phyloP scores from a whole-genome alignment of 2,797 vertebrate species.

The Tragelaphus oryx region DNA sequence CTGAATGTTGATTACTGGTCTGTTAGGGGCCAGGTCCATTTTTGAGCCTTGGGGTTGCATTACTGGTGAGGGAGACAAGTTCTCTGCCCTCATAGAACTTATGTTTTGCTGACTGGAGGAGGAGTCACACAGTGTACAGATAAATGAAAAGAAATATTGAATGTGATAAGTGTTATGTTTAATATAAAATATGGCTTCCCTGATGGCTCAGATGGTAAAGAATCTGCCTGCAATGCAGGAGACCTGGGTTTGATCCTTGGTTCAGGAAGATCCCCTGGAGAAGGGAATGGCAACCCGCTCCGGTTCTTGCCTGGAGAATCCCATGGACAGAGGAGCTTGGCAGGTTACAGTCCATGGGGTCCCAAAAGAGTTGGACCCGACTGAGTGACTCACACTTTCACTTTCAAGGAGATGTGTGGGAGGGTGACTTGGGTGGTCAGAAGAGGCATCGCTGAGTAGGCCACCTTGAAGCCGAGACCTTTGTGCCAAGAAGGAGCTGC shows the following conservation, averaged over 20 bases:
- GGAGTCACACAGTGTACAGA: background rate
- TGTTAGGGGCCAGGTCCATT: background rate
- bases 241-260: background rate
- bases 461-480: background rate
- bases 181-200: background rate
- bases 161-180: background rate
- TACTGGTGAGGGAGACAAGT: background rate
- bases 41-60: background rate
- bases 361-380: background rate
- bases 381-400: background rate
- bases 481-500: background rate
- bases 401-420: background rate
- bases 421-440: background rate
- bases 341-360: background rate
- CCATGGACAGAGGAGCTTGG: background rate
- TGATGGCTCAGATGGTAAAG: background rate
- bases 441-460: background rate
- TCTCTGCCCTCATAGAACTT: background rate
- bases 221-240: background rate
- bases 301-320: rapidly evolving
- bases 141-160: background rate
- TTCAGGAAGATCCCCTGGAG: background rate
- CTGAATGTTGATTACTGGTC: background rate
- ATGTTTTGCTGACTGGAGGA: background rate
- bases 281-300: background rate